Conservation (phyloP, 2,797 vertebrate species). For the Lithobates pipiens region DNA sequence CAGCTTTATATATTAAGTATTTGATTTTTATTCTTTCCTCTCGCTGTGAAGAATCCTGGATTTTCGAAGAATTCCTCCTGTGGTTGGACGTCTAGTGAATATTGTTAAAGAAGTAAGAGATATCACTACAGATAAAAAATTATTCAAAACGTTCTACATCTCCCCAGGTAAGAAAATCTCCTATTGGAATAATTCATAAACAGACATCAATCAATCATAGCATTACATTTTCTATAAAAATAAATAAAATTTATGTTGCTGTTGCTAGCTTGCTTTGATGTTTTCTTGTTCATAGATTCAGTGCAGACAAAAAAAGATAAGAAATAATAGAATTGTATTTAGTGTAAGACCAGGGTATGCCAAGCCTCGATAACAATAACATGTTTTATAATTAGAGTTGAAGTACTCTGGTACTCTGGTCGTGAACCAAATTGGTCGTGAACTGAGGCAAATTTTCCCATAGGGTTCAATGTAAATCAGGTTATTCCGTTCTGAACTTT, state of each 20-base stretch:
- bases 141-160: slow-evolving; percentile 84
- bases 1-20: background rate
- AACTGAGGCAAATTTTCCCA: too few species aligned
- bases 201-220: background rate
- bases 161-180: slow-evolving; percentile 78
- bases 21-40: background rate
- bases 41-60: slow-evolving; percentile 77
- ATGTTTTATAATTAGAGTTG: too few species aligned
- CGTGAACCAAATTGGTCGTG: too few species aligned
- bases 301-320: background rate
- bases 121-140: slow-evolving; percentile 81
- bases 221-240: background rate
- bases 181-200: background rate
- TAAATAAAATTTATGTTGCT: background rate
- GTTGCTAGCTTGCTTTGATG: background rate
- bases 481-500: too few species aligned
- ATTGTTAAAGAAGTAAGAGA: slow-evolving; percentile 82
- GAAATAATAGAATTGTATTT: background rate
- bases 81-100: slow-evolving; percentile 80
- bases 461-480: too few species aligned
- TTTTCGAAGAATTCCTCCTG: slow-evolving; percentile 83
- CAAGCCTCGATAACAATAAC: background rate
- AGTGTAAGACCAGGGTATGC: background rate
- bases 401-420: too few species aligned
- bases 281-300: background rate